phyloP scores from a whole-genome alignment of 35 echinoderm and acorn worm genomes.

The Lytechinus variegatus region DNA sequence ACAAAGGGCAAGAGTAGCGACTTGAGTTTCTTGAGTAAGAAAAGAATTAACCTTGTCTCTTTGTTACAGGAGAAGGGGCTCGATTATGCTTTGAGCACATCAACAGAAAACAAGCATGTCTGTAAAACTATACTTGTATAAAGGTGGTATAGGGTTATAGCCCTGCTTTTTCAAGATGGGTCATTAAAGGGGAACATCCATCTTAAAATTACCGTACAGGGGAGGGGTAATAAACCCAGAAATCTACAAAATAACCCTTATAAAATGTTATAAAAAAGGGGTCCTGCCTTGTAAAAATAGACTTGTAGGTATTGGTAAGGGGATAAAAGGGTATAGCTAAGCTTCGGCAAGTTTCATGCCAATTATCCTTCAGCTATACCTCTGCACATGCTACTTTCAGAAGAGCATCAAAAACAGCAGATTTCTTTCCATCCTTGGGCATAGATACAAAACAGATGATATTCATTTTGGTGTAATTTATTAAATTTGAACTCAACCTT shows the following conservation, averaged over 20 bases:
- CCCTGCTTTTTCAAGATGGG: background rate
- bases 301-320: background rate
- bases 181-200: background rate
- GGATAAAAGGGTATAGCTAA: background rate
- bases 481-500: background rate
- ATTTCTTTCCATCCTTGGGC: background rate
- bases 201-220: no score
- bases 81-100: background rate
- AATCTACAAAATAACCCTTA: no score
- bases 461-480: background rate
- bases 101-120: background rate
- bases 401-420: background rate
- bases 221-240: no score
- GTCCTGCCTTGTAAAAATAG: no score
- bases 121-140: background rate
- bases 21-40: background rate
- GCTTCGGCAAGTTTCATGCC: no score
- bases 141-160: background rate
- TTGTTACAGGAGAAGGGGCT: background rate
- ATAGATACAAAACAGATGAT: background rate
- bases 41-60: constrained; percentile 3
- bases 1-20: background rate
- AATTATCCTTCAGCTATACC: no score
- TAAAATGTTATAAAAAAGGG: no score
- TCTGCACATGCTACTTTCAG: background rate